These are phyloP conservation scores for Palaemon carinicauda DNA, from an alignment of 1,140 invertebrate genomes.

Conservation along the genomic window DNA sequence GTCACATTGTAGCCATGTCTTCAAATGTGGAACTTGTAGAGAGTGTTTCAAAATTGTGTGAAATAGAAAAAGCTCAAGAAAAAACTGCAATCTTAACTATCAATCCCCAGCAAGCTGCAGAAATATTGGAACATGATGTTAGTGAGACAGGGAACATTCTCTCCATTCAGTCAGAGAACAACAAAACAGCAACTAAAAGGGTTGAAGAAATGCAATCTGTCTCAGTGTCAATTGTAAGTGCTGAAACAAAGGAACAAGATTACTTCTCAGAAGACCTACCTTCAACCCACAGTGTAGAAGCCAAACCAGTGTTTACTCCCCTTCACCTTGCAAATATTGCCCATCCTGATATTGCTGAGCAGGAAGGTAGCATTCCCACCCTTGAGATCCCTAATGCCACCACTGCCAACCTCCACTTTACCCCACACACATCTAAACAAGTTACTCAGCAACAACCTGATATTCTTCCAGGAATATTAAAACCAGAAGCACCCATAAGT, in stretches of 20 bases:
- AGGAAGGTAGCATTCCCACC: slow-evolving; percentile 42
- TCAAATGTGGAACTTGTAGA: slow-evolving; percentile 34
- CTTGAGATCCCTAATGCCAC: slow-evolving; percentile 9
- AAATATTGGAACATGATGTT: slow-evolving; percentile 36
- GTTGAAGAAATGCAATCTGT: slow-evolving; percentile 54
- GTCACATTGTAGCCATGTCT: slow-evolving; percentile 44
- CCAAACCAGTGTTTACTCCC: slow-evolving; percentile 45
- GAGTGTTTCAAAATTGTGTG: slow-evolving; percentile 26
- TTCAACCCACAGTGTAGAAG: slow-evolving; percentile 28
- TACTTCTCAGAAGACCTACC: slow-evolving; percentile 29
- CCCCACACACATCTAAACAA: slow-evolving; percentile 47
- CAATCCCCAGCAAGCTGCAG: slow-evolving; percentile 39
- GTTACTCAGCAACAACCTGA: slow-evolving; percentile 45
- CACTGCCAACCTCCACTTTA: slow-evolving; percentile 45
- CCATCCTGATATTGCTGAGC: slow-evolving; percentile 51
- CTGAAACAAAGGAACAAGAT: slow-evolving; percentile 50
- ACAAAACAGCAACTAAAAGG: slow-evolving; percentile 23
- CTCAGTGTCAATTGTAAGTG: slow-evolving; percentile 51
- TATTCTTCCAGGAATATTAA: slow-evolving; percentile 52
- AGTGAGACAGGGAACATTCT: slow-evolving; percentile 47
- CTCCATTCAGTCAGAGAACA: slow-evolving; percentile 14
- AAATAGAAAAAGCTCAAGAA: slow-evolving; percentile 25
- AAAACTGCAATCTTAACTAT: slow-evolving; percentile 40
- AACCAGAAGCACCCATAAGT: slow-evolving; percentile 33
- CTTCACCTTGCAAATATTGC: slow-evolving; percentile 47